Evolutionary conservation across 2,113 vertebrate species (phyloP).

Genomic region (Pluvianellus socialis): DNA sequence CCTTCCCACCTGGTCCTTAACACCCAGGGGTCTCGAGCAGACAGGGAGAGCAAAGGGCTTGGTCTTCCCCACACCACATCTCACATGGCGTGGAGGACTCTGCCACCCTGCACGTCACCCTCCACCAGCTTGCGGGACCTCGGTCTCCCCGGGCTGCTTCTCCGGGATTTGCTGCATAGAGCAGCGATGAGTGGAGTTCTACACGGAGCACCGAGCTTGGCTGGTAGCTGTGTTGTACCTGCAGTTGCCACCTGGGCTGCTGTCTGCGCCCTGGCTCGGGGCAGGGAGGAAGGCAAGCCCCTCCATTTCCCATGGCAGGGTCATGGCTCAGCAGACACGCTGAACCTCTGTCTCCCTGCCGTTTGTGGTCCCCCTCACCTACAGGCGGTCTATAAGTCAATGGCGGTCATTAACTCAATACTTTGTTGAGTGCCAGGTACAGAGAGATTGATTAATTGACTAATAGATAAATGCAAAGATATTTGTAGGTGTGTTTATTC

Average conservation of each 20-base stretch:
- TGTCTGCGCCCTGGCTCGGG: not conserved
- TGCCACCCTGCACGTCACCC: not conserved
- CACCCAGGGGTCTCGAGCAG: rapidly evolving
- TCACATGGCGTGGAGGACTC: not conserved
- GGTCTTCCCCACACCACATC: not conserved
- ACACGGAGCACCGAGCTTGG: not conserved
- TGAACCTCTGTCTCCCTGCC: not conserved
- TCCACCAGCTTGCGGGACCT: not conserved
- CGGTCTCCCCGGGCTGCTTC: not conserved
- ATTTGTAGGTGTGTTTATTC: slow-evolving; percentile 12
- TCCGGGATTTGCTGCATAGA: not conserved
- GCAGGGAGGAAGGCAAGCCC: not conserved
- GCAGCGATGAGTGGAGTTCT: not conserved
- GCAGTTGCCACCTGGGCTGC: not conserved
- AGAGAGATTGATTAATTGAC: not conserved
- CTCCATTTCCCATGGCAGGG: rapidly evolving
- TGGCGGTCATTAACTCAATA: not conserved
- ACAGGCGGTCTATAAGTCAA: not conserved
- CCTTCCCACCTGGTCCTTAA: not conserved
- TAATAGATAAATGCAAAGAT: not conserved
- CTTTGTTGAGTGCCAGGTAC: not conserved
- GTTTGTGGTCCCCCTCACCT: not conserved
- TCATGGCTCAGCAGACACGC: not conserved
- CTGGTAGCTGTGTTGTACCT: not conserved
- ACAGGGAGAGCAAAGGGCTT: not conserved